Evolutionary conservation across 1,140 invertebrate genomes (phyloP), one percentile per base, ranked within the genome.

Genomic region (Drosophila lacertosa): DNA sequence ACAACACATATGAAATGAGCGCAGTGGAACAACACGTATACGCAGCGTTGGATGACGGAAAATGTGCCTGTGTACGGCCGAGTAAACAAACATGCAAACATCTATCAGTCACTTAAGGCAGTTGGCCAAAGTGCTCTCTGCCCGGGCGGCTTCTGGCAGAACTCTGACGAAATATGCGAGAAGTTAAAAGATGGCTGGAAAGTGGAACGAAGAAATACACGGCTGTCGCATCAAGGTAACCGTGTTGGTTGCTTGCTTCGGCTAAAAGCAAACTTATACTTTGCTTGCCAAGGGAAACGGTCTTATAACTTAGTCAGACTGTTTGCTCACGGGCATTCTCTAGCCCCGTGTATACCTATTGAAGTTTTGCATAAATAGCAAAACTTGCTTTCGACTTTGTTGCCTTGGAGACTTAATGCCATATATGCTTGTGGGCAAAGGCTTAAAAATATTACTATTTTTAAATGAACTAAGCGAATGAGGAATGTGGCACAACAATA

Each of bases 71-170:
- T 63, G 51, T 57, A 42, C 55, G 65, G 40, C 62, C 40, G 57
- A 65, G 62, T 69, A 88, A 86, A 86, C 77, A 88, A 82, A 82
- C 83, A 59, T 59, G 65, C 83, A 88, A 82, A 75, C 82, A 86
- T 88, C 82, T 86, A 86, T 86, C 82, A 83, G 78, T 88, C 82
- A 82, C 82, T 88, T 86, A 82, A 88, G 82, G 79, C 74, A 89
- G 82, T 89, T 73, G 77, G 50, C 51, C 73, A 86, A 77, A 86
- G 73, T 68, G 76, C 63, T 82, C 26, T 6, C 59, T 53, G 16
- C 59, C 29, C 48, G 42, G 35, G 47, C 35, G 16, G 20, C 26
- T 7, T 0, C 6, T 29, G 6, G 35, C 35, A 10, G 20, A 33
- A 20, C 18, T 35, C 6, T 9, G 39, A n/a, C 35, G 18, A 18